phyloP scores from a whole-genome alignment of 2,888 invertebrate genomes.

The Andrena minutula region DNA sequence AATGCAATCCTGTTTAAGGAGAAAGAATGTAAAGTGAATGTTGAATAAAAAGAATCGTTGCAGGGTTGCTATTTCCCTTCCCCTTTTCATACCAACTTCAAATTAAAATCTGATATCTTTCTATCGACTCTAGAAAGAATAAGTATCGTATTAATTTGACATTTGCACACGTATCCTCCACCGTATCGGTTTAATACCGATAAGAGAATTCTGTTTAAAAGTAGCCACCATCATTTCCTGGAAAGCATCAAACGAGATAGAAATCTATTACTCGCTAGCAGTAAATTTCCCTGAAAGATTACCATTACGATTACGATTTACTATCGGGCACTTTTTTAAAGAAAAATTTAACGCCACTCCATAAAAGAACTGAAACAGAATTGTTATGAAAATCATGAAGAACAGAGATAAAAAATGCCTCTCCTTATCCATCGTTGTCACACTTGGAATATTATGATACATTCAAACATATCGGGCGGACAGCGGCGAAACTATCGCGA shows the following conservation, averaged over 20 bases:
- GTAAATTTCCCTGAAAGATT: slow-evolving; percentile 5
- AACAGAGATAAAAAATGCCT: too few relatives aligned
- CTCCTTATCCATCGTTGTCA: neutral
- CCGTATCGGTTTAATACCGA: slow-evolving; percentile 3
- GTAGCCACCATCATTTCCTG: neutral
- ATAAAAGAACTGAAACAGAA: neutral
- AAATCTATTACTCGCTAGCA: slow-evolving; percentile 10
- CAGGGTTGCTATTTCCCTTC: too few relatives aligned
- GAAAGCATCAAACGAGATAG: slow-evolving; percentile 8
- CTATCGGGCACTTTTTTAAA: too few relatives aligned
- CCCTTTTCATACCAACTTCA: too few relatives aligned
- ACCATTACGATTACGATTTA: neutral
- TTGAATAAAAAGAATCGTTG: too few relatives aligned
- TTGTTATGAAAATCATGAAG: neutral
- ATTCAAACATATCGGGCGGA: neutral
- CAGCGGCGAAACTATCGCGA: slow-evolving; percentile 11
- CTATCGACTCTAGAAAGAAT: too few relatives aligned
- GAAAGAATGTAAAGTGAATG: too few relatives aligned
- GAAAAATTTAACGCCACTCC: too few relatives aligned
- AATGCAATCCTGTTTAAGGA: too few relatives aligned
- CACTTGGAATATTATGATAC: neutral
- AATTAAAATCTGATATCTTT: too few relatives aligned
- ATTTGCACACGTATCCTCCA: too few relatives aligned
- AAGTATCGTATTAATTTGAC: too few relatives aligned
- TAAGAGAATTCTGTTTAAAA: slow-evolving; percentile 5